Conservation (phyloP, 2,113 vertebrate genomes). For the Fulica atra region DNA sequence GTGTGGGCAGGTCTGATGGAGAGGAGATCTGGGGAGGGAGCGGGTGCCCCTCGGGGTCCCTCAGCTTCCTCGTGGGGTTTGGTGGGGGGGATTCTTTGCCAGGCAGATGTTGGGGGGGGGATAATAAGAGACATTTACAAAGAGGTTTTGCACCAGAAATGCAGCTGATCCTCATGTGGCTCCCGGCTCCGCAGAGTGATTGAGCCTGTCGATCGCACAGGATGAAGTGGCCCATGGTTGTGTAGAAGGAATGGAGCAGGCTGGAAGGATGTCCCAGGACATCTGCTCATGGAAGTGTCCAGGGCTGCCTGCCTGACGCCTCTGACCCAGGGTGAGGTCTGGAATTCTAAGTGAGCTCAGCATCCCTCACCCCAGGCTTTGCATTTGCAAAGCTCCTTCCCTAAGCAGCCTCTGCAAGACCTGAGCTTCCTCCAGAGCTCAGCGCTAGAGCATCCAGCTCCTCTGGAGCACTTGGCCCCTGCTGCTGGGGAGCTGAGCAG, state of each 20-base stretch:
- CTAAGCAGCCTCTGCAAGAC: not conserved
- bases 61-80: not conserved
- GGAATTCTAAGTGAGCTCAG: not conserved
- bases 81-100: not conserved
- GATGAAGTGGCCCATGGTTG: too few relatives aligned
- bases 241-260: not conserved
- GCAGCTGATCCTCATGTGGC: not conserved
- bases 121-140: too few relatives aligned
- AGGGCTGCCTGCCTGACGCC: not conserved
- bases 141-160: not conserved
- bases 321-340: not conserved
- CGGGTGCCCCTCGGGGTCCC: fast-evolving
- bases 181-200: not conserved
- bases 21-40: not conserved
- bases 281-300: not conserved
- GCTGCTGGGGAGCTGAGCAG: not conserved
- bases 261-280: not conserved
- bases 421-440: not conserved
- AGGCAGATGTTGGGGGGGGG: not conserved
- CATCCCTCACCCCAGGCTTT: not conserved
- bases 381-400: not conserved
- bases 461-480: not conserved
- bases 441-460: fast-evolving
- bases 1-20: not conserved
- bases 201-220: fast-evolving